Conservation (phyloP, 2,113 vertebrate species). For the Mugil cephalus region DNA sequence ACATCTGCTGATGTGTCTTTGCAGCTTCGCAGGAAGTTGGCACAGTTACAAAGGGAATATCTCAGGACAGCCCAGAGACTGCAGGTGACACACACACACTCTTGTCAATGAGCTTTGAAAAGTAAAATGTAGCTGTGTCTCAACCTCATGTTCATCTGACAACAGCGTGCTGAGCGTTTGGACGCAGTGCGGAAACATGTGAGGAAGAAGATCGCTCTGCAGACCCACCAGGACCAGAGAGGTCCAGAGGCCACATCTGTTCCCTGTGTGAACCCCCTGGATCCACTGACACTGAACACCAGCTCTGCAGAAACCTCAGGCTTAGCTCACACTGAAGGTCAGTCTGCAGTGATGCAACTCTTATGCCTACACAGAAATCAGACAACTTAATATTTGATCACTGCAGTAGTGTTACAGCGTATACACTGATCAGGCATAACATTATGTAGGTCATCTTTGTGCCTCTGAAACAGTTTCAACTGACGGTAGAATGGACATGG, state of each 20-base stretch:
- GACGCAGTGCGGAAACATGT: slow-evolving; percentile 67
- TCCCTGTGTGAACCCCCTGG: neutral
- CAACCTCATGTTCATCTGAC: neutral
- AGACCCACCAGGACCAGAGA: slow-evolving; percentile 47
- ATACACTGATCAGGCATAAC: too few relatives aligned
- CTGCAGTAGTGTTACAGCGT: too few relatives aligned
- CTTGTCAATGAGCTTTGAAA: neutral
- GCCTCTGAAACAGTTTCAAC: too few relatives aligned
- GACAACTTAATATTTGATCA: neutral
- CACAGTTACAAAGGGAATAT: slow-evolving; percentile 76
- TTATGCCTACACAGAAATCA: too few relatives aligned
- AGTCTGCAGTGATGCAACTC: neutral
- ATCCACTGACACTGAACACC: neutral
- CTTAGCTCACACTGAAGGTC: slow-evolving; percentile 21
- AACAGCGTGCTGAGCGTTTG: slow-evolving; percentile 77
- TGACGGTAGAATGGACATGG: too few relatives aligned
- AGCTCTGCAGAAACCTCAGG: neutral
- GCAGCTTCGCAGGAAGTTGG: slow-evolving; percentile 80
- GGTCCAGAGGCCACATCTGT: neutral
- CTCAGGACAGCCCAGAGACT: slow-evolving; percentile 75
- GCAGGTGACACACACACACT: slow-evolving; percentile 54
- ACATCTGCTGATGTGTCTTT: neutral
- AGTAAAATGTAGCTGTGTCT: neutral
- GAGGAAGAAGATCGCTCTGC: slow-evolving; percentile 57
- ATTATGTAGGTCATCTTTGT: too few relatives aligned